A percentile compares a stretch with the other conserved stretches of the same genome.
Conservation (phyloP, 2,888 invertebrate genomes). For the Drosophila austrosaltans region DNA sequence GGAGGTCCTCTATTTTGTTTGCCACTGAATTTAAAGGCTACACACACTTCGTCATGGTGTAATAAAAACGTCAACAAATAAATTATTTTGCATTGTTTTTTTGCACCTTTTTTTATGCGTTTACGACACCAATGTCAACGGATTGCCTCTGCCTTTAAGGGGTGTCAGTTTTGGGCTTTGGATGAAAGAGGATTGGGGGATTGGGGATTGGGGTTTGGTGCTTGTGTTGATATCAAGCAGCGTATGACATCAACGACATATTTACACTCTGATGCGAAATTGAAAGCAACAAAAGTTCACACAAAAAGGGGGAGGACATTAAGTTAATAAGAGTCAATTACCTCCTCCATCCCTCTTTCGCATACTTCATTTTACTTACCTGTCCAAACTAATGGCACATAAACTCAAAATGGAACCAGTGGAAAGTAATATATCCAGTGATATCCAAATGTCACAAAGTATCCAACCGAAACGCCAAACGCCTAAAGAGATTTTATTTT, state of each 20-base stretch:
- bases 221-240: conserved; percentile 2
- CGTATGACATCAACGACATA: conserved; percentile 52
- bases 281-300: conserved; percentile 3
- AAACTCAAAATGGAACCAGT: conserved; percentile 97
- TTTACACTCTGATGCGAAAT: conserved; percentile 33
- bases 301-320: neutral
- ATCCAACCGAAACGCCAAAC: conserved; percentile 95
- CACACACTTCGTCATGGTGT: conserved; percentile 42
- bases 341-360: neutral
- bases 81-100: conserved; percentile 65
- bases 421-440: conserved; percentile 95
- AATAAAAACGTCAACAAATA: conserved; percentile 69
- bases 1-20: conserved; percentile 25
- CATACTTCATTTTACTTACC: neutral
- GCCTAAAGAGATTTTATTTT: conserved; percentile 83
- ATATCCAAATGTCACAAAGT: conserved; percentile 96
- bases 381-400: conserved; percentile 93
- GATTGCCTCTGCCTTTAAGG: conserved; percentile 27
- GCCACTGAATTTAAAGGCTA: conserved; percentile 41
- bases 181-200: neutral
- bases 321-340: conserved; percentile 13
- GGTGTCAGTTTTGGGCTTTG: neutral
- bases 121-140: conserved; percentile 49
- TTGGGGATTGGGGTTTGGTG: conserved; percentile 1
- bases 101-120: conserved; percentile 64